Conservation (phyloP, 2,888 invertebrate species). For the Meghimatium bilineatum region DNA sequence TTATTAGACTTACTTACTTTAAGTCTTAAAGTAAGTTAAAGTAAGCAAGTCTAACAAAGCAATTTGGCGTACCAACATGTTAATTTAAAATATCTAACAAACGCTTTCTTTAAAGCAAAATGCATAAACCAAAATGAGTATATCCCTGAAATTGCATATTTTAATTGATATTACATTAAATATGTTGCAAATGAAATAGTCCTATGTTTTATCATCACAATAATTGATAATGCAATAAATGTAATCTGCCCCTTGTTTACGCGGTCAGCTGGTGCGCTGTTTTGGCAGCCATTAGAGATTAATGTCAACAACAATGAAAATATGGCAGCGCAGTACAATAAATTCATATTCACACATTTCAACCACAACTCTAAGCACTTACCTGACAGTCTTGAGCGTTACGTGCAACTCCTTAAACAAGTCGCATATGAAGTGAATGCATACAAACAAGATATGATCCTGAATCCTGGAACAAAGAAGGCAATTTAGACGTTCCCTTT, state of each 20-base stretch:
- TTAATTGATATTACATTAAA: no score
- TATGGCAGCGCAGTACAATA: neutral
- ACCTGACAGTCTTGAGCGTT: neutral
- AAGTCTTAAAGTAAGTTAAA: no score
- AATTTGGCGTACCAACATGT: no score
- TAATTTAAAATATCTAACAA: no score
- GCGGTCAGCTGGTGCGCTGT: neutral
- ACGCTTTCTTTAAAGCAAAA: no score
- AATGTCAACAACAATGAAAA: neutral
- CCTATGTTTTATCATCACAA: neutral
- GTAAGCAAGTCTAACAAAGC: no score
- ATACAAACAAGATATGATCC: neutral
- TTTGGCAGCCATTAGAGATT: neutral
- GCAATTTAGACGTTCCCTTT: neutral
- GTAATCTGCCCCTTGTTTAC: neutral
- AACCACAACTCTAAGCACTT: neutral
- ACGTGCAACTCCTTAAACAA: neutral
- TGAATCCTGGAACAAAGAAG: neutral
- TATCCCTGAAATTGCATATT: no score
- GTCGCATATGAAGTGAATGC: neutral
- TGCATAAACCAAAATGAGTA: no score
- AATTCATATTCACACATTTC: neutral
- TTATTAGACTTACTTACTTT: no score
- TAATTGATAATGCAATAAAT: neutral
- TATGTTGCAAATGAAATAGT: no score